phyloP scores from a whole-genome alignment of 2,113 vertebrate genomes.

The Holacanthus passer region DNA sequence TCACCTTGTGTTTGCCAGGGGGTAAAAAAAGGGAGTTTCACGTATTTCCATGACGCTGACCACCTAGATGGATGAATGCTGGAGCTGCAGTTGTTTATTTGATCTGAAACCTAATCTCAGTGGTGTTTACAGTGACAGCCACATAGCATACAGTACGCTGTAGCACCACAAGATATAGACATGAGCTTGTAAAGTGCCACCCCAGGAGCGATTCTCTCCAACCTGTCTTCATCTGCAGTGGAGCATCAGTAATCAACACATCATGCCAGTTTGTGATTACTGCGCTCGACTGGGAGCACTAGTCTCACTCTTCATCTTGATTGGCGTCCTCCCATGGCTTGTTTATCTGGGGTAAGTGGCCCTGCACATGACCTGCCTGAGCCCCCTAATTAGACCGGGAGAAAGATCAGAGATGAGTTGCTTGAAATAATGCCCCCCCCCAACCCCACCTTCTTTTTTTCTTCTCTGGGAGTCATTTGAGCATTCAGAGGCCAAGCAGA shows the following conservation, averaged over 20 bases:
- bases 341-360: conserved; percentile 72
- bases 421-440: conserved; percentile 48
- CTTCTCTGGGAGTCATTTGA: conserved; percentile 40
- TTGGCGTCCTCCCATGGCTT: conserved; percentile 70
- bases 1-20: conserved; percentile 49
- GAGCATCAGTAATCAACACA: conserved; percentile 68
- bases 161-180: conserved; percentile 12
- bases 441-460: background rate
- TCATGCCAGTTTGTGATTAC: conserved; percentile 67
- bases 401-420: conserved; percentile 47
- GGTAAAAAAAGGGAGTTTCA: background rate
- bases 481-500: conserved; percentile 41
- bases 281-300: conserved; percentile 57
- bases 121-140: background rate
- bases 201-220: conserved; percentile 51
- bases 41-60: conserved; percentile 19
- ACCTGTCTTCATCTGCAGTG: conserved; percentile 66
- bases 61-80: conserved; percentile 12
- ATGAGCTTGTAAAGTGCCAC: conserved; percentile 32
- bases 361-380: conserved; percentile 58
- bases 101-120: conserved; percentile 23
- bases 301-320: conserved; percentile 64
- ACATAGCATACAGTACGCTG: background rate
- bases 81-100: conserved; percentile 23
- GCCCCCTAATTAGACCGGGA: conserved; percentile 65